Base-by-base conservation (phyloP, 2,113 vertebrate genomes). In the Pedetes capensis region DNA sequence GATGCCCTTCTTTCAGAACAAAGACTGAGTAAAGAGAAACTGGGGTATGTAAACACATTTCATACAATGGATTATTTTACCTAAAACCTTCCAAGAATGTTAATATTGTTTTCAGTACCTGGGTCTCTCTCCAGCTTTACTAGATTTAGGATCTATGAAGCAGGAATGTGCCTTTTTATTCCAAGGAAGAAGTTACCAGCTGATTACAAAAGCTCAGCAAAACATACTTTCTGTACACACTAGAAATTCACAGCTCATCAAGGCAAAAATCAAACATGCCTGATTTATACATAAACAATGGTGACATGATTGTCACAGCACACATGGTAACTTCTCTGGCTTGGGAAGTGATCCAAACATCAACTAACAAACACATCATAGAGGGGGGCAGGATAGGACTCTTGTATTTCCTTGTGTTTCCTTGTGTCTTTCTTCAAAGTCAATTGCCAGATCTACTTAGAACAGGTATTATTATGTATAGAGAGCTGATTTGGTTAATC, bases 301-400 rank as follows among this genome's bases (percentile, higher is more conserved):
- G 51, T 85, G 80, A 74, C 59, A 44, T n/a, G 71, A 93, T 57
- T 97, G 95, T 95, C 91, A 94, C 66, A 92, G 90, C 74, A 84
- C 87, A 93, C 81, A 53, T 68, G 71, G 79, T 61, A 44, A 87
- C 42, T 93, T 87, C 47, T 68, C n/a, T 87, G 80, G 59, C 64
- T 95, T 87, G 42, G 93, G 69, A 95, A 91, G 95, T 91, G 34
- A 91, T 91, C 76, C 81, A 69, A 74, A 92, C 95, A 86, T 78
- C 86, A 95, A 87, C 47, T 79, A 75, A 72, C 13, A 64, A 87
- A 63, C 64, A n/a, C 68, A 75, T 55, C 20, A 37, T 57, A 90
- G 44, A 39, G 14, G 32, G 83, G 49, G 57, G 29, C 49, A 92
- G 68, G 71, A n/a, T 12, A 42, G 25, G 29, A 29, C 22, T 87